Base-by-base conservation (phyloP, 2,888 invertebrate genomes). In the Rotaria macrura region DNA sequence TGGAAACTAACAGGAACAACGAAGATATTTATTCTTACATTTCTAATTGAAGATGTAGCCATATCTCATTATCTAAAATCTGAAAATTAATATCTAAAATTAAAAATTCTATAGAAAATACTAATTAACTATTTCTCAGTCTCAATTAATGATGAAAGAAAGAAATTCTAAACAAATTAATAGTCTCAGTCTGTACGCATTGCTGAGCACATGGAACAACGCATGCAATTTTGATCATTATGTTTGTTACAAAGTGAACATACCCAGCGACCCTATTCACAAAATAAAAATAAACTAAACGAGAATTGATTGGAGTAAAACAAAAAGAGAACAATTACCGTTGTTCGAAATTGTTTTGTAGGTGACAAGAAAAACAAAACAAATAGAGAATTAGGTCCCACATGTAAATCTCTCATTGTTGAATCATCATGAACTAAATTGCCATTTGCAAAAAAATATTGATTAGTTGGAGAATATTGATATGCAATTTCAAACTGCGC, bases 351-450 rank as follows among this genome's bases (percentile, higher is more conserved):
- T 43, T 4, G 4, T 79, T n/a, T 79, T 43, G 40, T 6, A 40
- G 25, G 25, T n/a, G 79, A 34, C 25, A 79, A 40, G 23, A 38
- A 0, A n/a, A 79, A 79, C n/a, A 79, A n/a, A n/a, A 79, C 14
- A n/a, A 79, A 79, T 79, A 79, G 25, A n/a, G 79, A 43, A n/a
- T 79, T 79, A 14, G 79, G 79, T n/a, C 79, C 79, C 25, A 79
- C 43, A 25, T 43, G 43, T 25, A 79, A 79, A 79, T 43, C 25
- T 12, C 1, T 79, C 79, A 79, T 79, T 10, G 79, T 38, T 2
- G 25, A 23, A 43, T 79, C 20, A 43, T 79, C 79, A 79, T 79
- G 43, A 6, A n/a, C 79, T 43, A 79, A 79, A n/a, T 14, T 10
- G 12, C 79, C 79, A 43, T 79, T 79, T n/a, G 43, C 79, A 79